Evolutionary conservation across 2,113 vertebrate species (phyloP).

Genomic region (Oncorhynchus nerka): DNA sequence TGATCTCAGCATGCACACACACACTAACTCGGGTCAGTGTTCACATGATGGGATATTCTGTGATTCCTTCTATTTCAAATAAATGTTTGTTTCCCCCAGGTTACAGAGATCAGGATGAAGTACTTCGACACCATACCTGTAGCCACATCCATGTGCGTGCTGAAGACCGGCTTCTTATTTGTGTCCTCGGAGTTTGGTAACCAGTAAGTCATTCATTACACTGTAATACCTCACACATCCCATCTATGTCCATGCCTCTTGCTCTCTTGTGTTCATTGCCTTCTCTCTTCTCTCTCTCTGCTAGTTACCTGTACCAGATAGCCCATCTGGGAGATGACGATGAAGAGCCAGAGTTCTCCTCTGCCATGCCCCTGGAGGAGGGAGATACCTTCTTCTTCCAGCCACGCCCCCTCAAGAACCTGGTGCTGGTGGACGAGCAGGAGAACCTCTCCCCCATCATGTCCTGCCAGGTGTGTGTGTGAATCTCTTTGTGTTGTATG

Average conservation of each 20-base stretch:
- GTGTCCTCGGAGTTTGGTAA: constrained; percentile 98
- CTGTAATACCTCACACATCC: not conserved
- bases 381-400: constrained; percentile 99
- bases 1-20: not conserved
- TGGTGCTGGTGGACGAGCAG: constrained; percentile 93
- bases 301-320: constrained; percentile 96
- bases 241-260: no score
- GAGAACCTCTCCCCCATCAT: constrained; percentile 97
- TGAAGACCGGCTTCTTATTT: constrained; percentile 98
- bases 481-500: no score
- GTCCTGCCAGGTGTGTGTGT: constrained; percentile 84
- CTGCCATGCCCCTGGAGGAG: constrained; percentile 97
- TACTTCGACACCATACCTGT: constrained; percentile 98
- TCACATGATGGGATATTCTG: no score
- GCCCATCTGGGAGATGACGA: constrained; percentile 97
- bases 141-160: constrained; percentile 94
- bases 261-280: not conserved
- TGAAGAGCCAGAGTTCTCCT: constrained; percentile 97
- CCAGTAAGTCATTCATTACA: constrained; percentile 80
- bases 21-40: not conserved
- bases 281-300: constrained; percentile 1
- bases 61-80: no score
- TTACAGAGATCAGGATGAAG: constrained; percentile 96
- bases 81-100: constrained; percentile 66
- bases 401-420: constrained; percentile 93